Conservation (phyloP, 2,113 vertebrate genomes). For the Leiothrix lutea region DNA sequence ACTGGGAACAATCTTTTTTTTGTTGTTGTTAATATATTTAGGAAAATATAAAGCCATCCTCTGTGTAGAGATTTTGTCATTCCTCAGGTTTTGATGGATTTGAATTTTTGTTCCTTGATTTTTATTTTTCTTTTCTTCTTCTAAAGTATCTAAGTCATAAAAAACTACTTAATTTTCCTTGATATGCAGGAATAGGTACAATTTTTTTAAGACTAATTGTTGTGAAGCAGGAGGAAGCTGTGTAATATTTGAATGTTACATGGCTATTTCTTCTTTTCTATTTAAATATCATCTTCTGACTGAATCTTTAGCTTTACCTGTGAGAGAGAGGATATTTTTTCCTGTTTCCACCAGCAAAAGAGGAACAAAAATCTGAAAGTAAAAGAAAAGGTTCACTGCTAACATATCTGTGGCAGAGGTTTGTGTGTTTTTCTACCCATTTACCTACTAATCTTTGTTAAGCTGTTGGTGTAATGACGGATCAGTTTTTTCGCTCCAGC, state of each 20-base stretch:
- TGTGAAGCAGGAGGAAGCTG: not conserved
- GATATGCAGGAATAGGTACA: not conserved
- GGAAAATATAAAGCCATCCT: not conserved
- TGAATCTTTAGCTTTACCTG: not conserved
- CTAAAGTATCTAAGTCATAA: not conserved
- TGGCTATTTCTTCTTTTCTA: not conserved
- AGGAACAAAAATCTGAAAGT: not conserved
- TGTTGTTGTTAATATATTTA: not conserved
- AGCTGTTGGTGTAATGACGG: not conserved
- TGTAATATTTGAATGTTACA: not conserved
- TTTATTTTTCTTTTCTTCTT: not conserved
- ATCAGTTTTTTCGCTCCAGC: not conserved
- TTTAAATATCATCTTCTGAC: not conserved
- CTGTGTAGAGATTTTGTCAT: not conserved
- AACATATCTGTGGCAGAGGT: rapidly evolving
- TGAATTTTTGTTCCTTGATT: rapidly evolving
- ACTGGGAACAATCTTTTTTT: no score
- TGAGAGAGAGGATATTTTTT: not conserved
- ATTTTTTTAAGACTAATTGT: not conserved
- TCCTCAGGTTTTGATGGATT: not conserved
- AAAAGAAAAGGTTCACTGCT: not conserved
- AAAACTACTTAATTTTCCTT: not conserved
- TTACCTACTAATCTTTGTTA: not conserved
- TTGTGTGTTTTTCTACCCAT: not conserved
- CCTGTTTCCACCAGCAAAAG: not conserved